Evolutionary conservation across 2,797 vertebrate species (phyloP), one percentile per base, ranked within the genome.

Genomic region (Chrosomus eos): DNA sequence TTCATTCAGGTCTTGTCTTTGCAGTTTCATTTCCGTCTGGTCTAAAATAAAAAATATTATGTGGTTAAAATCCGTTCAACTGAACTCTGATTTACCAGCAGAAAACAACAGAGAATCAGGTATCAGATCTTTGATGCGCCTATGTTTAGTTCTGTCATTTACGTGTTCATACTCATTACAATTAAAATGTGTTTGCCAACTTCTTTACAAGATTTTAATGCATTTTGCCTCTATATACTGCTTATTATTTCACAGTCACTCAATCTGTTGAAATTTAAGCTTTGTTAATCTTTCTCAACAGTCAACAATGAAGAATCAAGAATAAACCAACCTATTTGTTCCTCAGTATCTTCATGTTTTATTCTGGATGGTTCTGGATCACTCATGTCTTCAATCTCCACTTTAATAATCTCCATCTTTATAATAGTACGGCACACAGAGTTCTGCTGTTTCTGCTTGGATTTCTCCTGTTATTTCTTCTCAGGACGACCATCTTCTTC

Each of bases 371-470:
- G 2, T 60, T 60, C 58, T 60, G 10, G 10, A 5, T n/a, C 21
- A n/a, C 21, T 58, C 21, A 58, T 60, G n/a, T 62, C 58, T 62
- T 62, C 58, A 28, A 62, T 28, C 58, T 6, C 58, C n/a, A 6
- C 58, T 62, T 62, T 62, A 62, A 62, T 62, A 28, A 62, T 3
- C n/a, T 62, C 58, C 58, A 62, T 62, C 58, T 62, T 28, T 62
- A 60, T 1, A 1, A 13, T 26, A 60, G 0, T 60, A 28, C 0
- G 0, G 2, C 58, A 14, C 58, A 62, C 11, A 62, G 5, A 62
- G 26, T 62, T 62, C 58, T 26, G 5, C 5, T 6, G 11, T 62
- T 62, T 14, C 58, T 28, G n/a, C 11, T 14, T 6, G 11, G 5
- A 62, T 62, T 28, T 62, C 5, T 62, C n/a, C 58, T 62, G 11